Evolutionary conservation across 2,888 invertebrate genomes (phyloP).

Genomic region (Flexamia atlantica): DNA sequence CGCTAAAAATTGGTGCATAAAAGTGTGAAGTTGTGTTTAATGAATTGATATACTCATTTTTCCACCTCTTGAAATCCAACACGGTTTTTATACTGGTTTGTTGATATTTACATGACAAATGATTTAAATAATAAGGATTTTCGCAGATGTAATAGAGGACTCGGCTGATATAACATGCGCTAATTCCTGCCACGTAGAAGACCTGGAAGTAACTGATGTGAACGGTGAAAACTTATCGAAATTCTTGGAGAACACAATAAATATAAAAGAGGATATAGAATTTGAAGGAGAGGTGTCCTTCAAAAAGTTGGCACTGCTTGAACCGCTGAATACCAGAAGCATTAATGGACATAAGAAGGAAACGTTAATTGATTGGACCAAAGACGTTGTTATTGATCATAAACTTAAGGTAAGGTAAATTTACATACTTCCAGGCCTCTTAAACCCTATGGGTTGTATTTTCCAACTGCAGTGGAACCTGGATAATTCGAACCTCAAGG

Average conservation of each 20-base stretch:
- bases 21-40: too few relatives aligned
- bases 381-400: constrained; percentile 27
- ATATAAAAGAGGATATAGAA: background rate
- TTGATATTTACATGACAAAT: too few relatives aligned
- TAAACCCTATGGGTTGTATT: too few relatives aligned
- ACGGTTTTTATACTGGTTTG: too few relatives aligned
- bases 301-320: constrained; percentile 27
- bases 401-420: constrained; percentile 14
- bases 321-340: constrained; percentile 6
- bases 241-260: constrained; percentile 30
- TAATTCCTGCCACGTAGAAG: background rate
- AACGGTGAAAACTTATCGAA: constrained; percentile 45
- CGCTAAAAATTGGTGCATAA: too few relatives aligned
- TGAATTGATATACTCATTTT: too few relatives aligned
- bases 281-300: constrained; percentile 10
- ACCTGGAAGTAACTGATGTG: constrained; percentile 10
- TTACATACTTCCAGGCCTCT: too few relatives aligned
- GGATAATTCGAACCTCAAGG: too few relatives aligned
- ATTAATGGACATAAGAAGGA: constrained; percentile 22
- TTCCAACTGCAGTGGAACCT: too few relatives aligned
- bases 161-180: background rate
- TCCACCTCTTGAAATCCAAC: too few relatives aligned
- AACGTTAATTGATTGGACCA: constrained; percentile 28
- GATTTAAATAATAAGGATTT: too few relatives aligned
- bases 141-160: background rate